Evolutionary conservation across 1,140 invertebrate species (phyloP).

Genomic region (Pinna nobilis): DNA sequence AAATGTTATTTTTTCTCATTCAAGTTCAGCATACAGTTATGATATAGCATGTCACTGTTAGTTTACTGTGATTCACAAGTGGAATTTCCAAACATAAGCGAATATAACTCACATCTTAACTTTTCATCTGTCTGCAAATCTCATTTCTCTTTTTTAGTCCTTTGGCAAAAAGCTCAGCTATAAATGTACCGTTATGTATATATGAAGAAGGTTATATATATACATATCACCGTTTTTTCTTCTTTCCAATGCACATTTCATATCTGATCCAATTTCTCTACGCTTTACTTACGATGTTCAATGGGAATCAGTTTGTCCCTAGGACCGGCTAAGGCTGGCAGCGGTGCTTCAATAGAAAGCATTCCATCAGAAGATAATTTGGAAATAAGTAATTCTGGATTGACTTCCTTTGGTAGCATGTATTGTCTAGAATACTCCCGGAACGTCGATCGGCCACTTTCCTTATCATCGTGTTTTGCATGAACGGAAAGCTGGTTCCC

Average conservation of each 20-base stretch:
- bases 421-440: conserved; percentile 81
- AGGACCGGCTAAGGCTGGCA: conserved; percentile 36
- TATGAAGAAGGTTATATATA: too few relatives aligned
- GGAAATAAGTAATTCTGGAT: conserved; percentile 68
- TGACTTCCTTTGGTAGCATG: conserved; percentile 72
- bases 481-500: conserved; percentile 87
- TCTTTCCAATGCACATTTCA: background rate
- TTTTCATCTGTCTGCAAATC: too few relatives aligned
- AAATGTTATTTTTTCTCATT: too few relatives aligned
- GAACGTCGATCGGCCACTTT: conserved; percentile 19
- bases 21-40: too few relatives aligned
- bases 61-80: too few relatives aligned
- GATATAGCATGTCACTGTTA: too few relatives aligned
- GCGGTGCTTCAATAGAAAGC: conserved; percentile 77
- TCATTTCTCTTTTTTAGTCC: too few relatives aligned
- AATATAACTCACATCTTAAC: too few relatives aligned
- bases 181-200: too few relatives aligned
- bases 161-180: too few relatives aligned
- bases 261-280: background rate
- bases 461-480: conserved; percentile 88
- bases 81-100: too few relatives aligned
- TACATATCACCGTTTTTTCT: too few relatives aligned
- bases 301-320: conserved; percentile 55
- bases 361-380: conserved; percentile 66
- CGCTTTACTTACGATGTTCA: conserved; percentile 38